Percentiles rank a stretch among this genome's conserved stretches.
Evolutionary conservation across 2,797 vertebrate species (phyloP).

Genomic region (Tauraco hartlaubi): DNA sequence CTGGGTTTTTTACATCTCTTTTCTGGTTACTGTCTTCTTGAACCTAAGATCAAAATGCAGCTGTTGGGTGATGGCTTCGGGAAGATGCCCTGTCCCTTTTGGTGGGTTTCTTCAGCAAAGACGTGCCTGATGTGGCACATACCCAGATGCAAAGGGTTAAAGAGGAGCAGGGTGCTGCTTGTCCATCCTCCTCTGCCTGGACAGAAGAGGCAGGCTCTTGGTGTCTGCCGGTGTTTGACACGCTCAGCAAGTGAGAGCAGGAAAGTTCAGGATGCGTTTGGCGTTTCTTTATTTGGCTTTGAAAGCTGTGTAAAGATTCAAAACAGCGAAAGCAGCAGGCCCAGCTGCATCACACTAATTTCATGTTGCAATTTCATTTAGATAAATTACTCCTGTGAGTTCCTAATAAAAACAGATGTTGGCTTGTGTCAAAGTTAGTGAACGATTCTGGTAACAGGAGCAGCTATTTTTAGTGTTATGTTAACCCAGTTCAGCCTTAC

Average conservation of each 20-base stretch:
- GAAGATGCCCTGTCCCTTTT: neutral
- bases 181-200: neutral
- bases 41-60: neutral
- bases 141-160: neutral
- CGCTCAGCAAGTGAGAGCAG: neutral
- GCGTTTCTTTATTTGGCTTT: neutral
- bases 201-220: neutral
- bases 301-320: neutral
- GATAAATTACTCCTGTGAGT: slow-evolving; percentile 41
- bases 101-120: neutral
- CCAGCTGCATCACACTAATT: neutral
- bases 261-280: fast-evolving
- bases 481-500: slow-evolving; percentile 44
- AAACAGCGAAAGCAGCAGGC: neutral
- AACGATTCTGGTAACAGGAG: slow-evolving; percentile 35
- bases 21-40: neutral
- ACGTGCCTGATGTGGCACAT: fast-evolving
- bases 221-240: neutral
- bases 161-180: neutral
- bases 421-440: slow-evolving; percentile 51
- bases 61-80: neutral
- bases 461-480: slow-evolving; percentile 39
- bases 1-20: fast-evolving
- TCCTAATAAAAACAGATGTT: slow-evolving; percentile 64
- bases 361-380: slow-evolving; percentile 23